phyloP scores from a whole-genome alignment of 2,113 vertebrate species.

The Saguinus midas region DNA sequence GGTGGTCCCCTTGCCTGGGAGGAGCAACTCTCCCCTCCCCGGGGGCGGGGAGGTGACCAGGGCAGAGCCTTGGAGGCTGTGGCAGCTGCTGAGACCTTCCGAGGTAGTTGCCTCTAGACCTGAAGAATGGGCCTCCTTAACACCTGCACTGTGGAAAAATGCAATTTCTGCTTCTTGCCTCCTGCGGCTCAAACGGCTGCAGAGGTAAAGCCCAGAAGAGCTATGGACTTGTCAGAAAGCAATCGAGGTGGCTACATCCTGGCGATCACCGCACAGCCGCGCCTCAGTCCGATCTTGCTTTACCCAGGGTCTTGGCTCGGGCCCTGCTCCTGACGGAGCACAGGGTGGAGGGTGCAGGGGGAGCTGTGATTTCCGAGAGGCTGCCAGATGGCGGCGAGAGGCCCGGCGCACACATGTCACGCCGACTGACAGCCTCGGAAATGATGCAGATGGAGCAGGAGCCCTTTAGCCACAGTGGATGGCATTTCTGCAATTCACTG shows the following conservation, averaged over 20 bases:
- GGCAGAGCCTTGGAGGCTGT: too few species aligned
- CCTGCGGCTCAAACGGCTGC: neutral
- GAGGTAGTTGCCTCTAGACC: neutral
- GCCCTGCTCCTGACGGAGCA: neutral
- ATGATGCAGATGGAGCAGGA: conserved; percentile 21
- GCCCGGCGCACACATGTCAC: neutral
- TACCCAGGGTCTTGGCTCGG: neutral
- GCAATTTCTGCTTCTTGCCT: neutral
- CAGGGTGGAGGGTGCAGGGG: neutral
- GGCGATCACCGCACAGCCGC: neutral
- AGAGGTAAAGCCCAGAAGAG: neutral
- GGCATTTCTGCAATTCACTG: neutral
- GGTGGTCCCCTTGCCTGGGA: neutral
- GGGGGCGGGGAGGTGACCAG: neutral
- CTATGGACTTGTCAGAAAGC: neutral
- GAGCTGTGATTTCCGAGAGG: conserved; percentile 9
- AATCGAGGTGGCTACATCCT: neutral
- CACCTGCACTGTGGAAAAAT: neutral
- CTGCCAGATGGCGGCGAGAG: conserved; percentile 32
- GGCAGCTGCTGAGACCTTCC: neutral
- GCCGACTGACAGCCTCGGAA: neutral
- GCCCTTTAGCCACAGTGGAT: neutral
- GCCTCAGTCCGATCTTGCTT: neutral
- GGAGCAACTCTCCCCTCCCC: neutral
- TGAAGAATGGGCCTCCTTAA: neutral